Percentiles rank a stretch among this genome's conserved stretches.
Conservation (phyloP, 2,113 vertebrate genomes). For the Lutjanus erythropterus region DNA sequence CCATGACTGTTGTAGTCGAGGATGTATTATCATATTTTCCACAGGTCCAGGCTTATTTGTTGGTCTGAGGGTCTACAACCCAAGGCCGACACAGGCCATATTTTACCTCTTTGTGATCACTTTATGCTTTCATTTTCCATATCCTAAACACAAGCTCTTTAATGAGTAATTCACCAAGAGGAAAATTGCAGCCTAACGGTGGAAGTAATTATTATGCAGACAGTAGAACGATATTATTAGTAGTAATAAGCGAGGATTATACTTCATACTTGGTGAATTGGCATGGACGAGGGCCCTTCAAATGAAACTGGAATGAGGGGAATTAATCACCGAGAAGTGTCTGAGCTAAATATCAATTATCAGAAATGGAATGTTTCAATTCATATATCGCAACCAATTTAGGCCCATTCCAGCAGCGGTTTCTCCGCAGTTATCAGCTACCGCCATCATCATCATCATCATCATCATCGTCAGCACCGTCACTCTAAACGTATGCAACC, state of each 20-base stretch:
- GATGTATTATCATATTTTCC: background rate
- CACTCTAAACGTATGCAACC: background rate
- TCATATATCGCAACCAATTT: slow-evolving; percentile 17
- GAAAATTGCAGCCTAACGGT: slow-evolving; percentile 40
- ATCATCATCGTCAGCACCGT: background rate
- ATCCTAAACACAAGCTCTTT: slow-evolving; percentile 33
- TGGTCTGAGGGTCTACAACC: background rate
- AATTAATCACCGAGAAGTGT: slow-evolving; percentile 53
- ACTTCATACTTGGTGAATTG: slow-evolving; percentile 48
- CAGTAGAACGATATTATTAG: slow-evolving; percentile 45
- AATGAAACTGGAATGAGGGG: slow-evolving; percentile 42
- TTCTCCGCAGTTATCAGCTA: background rate
- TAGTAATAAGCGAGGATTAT: slow-evolving; percentile 59
- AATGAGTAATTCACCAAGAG: slow-evolving; percentile 48
- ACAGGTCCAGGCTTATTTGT: background rate
- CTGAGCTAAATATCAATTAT: slow-evolving; percentile 54
- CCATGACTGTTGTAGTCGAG: background rate
- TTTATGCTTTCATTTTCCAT: slow-evolving; percentile 22
- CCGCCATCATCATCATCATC: background rate
- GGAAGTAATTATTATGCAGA: slow-evolving; percentile 51
- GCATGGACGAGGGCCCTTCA: slow-evolving; percentile 42
- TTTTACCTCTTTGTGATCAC: background rate
- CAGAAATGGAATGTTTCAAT: slow-evolving; percentile 53
- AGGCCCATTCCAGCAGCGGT: background rate
- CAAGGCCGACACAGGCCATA: background rate